These are phyloP conservation scores for Syndactyla subalaris DNA, from an alignment of 2,797 vertebrate genomes.

Conservation along the genomic window DNA sequence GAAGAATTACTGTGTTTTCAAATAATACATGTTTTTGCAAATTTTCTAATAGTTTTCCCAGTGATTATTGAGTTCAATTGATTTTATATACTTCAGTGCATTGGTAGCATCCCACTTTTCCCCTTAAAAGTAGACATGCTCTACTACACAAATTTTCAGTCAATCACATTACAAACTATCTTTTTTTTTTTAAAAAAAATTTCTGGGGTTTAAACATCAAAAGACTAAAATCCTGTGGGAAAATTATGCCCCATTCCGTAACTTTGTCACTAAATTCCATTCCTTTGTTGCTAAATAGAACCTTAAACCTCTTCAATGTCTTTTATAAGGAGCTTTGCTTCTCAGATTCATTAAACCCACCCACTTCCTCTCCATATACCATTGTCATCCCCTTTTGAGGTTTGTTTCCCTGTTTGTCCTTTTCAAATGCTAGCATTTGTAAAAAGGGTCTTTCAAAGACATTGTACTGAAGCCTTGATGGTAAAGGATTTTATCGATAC, in stretches of 20 bases:
- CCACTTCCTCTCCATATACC: conserved; percentile 56
- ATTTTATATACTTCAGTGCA: background rate
- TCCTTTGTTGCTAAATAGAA: conserved; percentile 28
- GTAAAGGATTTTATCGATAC: background rate
- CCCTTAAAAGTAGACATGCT: background rate
- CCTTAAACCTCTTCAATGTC: conserved; percentile 21
- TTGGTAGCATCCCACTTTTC: background rate
- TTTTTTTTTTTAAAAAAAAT: background rate
- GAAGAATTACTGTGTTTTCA: background rate
- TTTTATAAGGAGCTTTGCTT: conserved; percentile 58
- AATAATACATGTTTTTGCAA: background rate
- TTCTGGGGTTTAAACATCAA: conserved; percentile 55
- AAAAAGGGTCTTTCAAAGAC: conserved; percentile 32
- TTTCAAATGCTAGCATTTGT: conserved; percentile 45
- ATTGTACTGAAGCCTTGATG: background rate
- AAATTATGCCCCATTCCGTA: conserved; percentile 43
- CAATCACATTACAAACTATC: background rate
- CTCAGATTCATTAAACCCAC: conserved; percentile 23
- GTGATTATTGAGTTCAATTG: background rate
- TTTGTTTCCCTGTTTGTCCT: conserved; percentile 49
- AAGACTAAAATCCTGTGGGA: conserved; percentile 58
- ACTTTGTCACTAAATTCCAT: background rate
- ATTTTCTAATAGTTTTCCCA: background rate
- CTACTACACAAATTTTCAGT: background rate
- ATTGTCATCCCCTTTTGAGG: conserved; percentile 48